Conservation (phyloP, 2,797 vertebrate genomes). For the Cuniculus paca region DNA sequence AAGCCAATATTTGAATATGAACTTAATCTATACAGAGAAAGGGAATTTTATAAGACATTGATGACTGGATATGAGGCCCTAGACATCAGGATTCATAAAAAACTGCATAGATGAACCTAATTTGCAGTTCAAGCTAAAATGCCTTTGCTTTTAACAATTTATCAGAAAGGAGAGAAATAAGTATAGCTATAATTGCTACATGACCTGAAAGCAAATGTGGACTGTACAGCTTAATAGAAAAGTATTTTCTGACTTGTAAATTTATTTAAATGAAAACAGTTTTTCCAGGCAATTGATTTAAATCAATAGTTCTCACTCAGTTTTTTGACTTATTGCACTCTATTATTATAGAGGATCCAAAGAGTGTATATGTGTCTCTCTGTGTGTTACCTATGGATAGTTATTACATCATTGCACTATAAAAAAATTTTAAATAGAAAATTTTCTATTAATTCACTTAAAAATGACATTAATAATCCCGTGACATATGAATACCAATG, state of each 20-base stretch:
- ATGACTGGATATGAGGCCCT: neutral
- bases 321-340: neutral
- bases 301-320: neutral
- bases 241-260: neutral
- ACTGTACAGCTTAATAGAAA: neutral
- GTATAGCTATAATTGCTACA: neutral
- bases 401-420: neutral
- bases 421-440: conserved; percentile 6
- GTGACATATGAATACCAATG: neutral
- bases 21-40: neutral
- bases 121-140: neutral
- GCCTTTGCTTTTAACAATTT: neutral
- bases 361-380: neutral
- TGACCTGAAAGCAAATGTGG: neutral
- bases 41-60: neutral
- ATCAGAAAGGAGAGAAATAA: conserved; percentile 19
- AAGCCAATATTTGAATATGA: neutral
- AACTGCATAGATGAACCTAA: neutral
- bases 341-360: neutral
- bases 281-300: neutral
- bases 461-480: neutral
- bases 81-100: neutral
- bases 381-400: neutral
- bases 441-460: neutral
- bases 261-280: neutral